These are phyloP conservation scores for Ranitomeya imitator DNA, from an alignment of 2,113 vertebrate species.

Conservation along the genomic window DNA sequence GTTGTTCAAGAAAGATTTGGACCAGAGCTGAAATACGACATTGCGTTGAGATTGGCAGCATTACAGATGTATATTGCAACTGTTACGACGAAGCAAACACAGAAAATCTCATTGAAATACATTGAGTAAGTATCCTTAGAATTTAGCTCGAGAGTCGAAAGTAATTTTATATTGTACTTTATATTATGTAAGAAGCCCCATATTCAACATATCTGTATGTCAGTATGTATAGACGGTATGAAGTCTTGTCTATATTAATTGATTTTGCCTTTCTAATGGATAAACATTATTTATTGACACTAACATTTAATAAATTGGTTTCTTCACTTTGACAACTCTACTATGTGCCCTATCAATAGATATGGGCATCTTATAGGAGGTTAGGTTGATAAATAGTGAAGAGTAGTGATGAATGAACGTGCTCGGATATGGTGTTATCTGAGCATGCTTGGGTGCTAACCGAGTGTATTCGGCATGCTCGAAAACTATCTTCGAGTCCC, in stretches of 20 bases:
- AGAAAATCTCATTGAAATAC: slow-evolving; percentile 97
- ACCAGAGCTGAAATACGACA: slow-evolving; percentile 96
- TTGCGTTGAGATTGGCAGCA: slow-evolving; percentile 89
- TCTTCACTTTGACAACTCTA: background rate
- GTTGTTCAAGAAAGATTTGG: slow-evolving; percentile 96
- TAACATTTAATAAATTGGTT: background rate
- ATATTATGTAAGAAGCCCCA: background rate
- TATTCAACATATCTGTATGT: background rate
- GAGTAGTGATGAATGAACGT: too few species aligned
- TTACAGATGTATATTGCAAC: slow-evolving; percentile 98
- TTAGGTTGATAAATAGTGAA: too few species aligned
- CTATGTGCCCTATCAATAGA: background rate
- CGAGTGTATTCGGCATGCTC: too few species aligned
- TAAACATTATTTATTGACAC: background rate
- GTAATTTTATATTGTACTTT: background rate
- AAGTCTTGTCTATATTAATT: background rate
- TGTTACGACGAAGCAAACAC: slow-evolving; percentile 92
- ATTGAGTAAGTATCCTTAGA: slow-evolving; percentile 87
- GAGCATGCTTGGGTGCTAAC: too few species aligned
- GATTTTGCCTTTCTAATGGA: background rate
- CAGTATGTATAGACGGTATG: background rate
- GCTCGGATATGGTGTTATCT: too few species aligned
- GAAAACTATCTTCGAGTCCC: too few species aligned
- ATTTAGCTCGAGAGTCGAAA: background rate
- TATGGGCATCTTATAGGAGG: background rate